Percentiles rank a stretch among this genome's conserved stretches.
Conservation (phyloP, 1,140 invertebrate genomes). For the Sycobia sp. region DNA sequence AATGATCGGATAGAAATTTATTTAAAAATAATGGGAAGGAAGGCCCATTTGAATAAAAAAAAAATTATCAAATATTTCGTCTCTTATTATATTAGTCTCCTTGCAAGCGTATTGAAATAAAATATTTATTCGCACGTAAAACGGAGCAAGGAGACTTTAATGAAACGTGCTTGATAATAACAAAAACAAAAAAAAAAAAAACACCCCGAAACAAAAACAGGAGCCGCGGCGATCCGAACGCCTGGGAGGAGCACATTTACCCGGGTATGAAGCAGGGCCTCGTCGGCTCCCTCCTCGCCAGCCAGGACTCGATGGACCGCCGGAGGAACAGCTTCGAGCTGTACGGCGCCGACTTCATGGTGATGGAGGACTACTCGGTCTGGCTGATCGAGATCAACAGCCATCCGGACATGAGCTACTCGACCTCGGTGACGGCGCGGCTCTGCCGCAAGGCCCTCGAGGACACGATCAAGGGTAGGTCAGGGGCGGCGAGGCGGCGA, state of each 20-base stretch:
- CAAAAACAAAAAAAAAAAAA: no score
- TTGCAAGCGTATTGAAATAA: no score
- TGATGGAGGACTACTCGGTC: slow-evolving; percentile 84
- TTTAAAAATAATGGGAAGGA: no score
- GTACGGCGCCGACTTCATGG: slow-evolving; percentile 93
- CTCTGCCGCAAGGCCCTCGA: slow-evolving; percentile 87
- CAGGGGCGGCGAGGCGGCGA: background rate
- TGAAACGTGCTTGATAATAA: no score
- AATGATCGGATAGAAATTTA: no score
- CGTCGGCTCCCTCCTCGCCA: slow-evolving; percentile 83
- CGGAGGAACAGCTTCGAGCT: slow-evolving; percentile 89
- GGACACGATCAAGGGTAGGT: slow-evolving; percentile 88
- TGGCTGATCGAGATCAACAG: slow-evolving; percentile 96
- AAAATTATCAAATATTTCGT: no score
- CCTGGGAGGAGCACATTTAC: slow-evolving; percentile 83
- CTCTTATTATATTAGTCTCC: no score
- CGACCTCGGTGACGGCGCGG: slow-evolving; percentile 84
- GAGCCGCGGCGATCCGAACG: slow-evolving; percentile 69
- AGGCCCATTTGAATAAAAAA: no score
- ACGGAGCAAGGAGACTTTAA: no score
- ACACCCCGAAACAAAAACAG: slow-evolving; percentile 49
- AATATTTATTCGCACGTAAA: no score
- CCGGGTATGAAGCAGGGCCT: slow-evolving; percentile 89
- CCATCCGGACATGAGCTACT: slow-evolving; percentile 87
- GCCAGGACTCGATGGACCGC: slow-evolving; percentile 85